Evolutionary conservation across 2,797 vertebrate species (phyloP).

Genomic region (Okamejei kenojei): DNA sequence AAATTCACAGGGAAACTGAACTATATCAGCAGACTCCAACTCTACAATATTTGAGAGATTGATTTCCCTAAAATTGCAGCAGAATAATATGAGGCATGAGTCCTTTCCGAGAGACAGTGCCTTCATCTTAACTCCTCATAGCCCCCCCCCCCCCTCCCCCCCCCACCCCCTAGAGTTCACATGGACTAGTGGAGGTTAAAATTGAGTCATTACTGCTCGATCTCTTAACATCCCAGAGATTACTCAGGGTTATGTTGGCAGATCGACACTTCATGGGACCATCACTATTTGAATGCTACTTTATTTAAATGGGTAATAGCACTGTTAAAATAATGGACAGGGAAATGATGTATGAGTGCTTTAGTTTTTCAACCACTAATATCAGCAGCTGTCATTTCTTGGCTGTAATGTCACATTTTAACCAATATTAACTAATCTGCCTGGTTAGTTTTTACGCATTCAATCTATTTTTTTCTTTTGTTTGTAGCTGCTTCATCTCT

Average conservation of each 20-base stretch:
- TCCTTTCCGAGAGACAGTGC: neutral
- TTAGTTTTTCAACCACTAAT: neutral
- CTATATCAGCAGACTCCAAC: neutral
- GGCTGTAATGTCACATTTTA: neutral
- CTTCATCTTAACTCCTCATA: neutral
- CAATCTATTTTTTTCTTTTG: neutral
- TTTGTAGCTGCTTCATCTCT: neutral
- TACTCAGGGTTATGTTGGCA: neutral
- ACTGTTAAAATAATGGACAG: neutral
- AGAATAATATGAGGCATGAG: neutral
- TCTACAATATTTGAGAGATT: neutral
- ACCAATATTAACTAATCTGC: neutral
- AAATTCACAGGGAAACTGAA: neutral
- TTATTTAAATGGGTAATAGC: conserved; percentile 14
- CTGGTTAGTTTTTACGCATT: neutral
- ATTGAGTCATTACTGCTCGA: neutral
- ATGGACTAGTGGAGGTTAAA: neutral
- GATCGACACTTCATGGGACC: neutral
- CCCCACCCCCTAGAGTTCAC: neutral
- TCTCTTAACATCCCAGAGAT: neutral
- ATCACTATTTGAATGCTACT: neutral
- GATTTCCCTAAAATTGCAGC: neutral
- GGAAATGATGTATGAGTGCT: conserved; percentile 17
- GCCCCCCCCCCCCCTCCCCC: neutral
- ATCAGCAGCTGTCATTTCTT: neutral